Evolutionary conservation across 2,797 vertebrate species (phyloP), one percentile per base, ranked within the genome.

Genomic region (Sternarchorhynchus goeldii): DNA sequence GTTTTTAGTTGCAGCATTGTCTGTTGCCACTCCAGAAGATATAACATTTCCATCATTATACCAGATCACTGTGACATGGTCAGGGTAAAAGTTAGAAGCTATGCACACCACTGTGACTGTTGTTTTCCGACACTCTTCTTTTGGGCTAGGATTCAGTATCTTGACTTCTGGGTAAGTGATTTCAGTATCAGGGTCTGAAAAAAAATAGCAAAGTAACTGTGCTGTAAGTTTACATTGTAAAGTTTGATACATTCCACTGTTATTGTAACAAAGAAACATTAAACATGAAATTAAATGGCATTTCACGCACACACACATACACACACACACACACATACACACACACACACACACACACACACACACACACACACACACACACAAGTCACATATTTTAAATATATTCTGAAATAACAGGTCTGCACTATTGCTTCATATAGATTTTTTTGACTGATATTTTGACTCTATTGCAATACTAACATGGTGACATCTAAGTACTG

Each of bases 31-130:
- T 4, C 71, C 79, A 0, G 3, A 0, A 0, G 0, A 2, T 12
- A 0, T 0, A 0, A 0, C 0, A 0, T 0, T 0, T 0, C 0
- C 36, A 2, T 73, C 0, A 7, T 73, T 0, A 12, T 2, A 0
- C 92, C 92, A 93, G 66, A 0, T 16, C 8, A 91, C 78, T 0
- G 0, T 3, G 29, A 92, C 84, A 78, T 93, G 92, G 85, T 93
- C 91, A 0, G 92, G 92, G 84, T 92, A 93, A 84, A 93, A 93
- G 0, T 0, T 0, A 0, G 2, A 25, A 69, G 80, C 90, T 84
- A 88, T 41, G 69, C 92, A 93, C 7, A 92, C 81, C 2, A 93
- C 8, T 34, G 91, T 92, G 81, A 88, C 83, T 32, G 16, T 78
- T 2, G 2, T 0, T 12, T 78, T 64, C 1, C 0, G 6, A 71